Conservation (phyloP, 2,113 vertebrate species). For the Chrysemys picta region DNA sequence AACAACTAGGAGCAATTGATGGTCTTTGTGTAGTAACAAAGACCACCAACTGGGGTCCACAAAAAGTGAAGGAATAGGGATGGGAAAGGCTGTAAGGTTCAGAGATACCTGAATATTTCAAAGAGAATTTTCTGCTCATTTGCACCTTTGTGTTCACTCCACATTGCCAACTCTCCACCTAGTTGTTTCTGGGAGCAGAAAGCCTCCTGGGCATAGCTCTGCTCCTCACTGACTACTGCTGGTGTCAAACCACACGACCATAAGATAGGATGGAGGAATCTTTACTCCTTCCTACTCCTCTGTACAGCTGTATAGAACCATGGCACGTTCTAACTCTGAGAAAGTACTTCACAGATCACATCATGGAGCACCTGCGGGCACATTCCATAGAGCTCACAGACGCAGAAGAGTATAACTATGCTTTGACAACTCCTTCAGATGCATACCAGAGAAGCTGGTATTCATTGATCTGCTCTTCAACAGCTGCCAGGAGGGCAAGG, state of each 20-base stretch:
- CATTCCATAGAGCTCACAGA: too few relatives aligned
- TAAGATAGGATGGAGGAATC: too few relatives aligned
- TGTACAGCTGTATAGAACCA: too few relatives aligned
- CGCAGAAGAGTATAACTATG: too few relatives aligned
- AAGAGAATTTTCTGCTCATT: neutral
- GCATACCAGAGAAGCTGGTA: neutral
- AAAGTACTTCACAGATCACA: too few relatives aligned
- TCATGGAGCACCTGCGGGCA: too few relatives aligned
- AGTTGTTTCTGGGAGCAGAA: neutral
- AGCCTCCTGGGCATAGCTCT: neutral
- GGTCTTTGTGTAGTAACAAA: neutral
- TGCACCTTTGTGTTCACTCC: neutral
- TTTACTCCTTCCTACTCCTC: too few relatives aligned
- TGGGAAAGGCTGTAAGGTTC: neutral
- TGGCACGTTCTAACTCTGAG: too few relatives aligned
- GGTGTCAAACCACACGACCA: too few relatives aligned
- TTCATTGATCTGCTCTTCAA: neutral
- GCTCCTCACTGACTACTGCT: neutral
- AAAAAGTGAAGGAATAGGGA: neutral
- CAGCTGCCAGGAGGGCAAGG: neutral
- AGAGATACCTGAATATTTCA: neutral
- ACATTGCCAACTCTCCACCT: neutral
- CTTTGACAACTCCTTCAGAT: neutral
- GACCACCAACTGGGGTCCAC: neutral
- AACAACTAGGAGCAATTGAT: neutral